These are phyloP conservation scores for Conomelus anceps DNA, from an alignment of 2,888 invertebrate species.

Conservation along the genomic window DNA sequence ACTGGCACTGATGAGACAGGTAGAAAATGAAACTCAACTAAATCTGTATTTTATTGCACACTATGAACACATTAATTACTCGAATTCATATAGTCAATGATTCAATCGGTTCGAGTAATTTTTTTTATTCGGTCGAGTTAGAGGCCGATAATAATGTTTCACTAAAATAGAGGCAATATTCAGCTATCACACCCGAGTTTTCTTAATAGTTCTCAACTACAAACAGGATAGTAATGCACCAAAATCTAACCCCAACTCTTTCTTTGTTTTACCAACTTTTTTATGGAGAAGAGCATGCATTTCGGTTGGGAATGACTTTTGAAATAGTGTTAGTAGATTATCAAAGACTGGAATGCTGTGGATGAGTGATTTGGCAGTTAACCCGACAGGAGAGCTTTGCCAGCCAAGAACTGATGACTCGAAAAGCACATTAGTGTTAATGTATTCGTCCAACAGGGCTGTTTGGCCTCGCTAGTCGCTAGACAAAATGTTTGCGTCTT, in stretches of 20 bases:
- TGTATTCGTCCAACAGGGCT: background rate
- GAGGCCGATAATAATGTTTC: too few relatives aligned
- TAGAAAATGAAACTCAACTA: too few relatives aligned
- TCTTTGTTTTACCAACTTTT: background rate
- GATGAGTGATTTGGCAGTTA: background rate
- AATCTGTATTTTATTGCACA: too few relatives aligned
- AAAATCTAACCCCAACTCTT: background rate
- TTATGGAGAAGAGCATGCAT: background rate
- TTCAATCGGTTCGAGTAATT: too few relatives aligned
- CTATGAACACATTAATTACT: too few relatives aligned
- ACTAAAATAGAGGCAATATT: background rate
- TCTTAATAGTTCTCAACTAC: background rate
- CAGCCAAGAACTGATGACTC: background rate
- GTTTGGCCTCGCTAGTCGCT: background rate
- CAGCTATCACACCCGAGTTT: background rate
- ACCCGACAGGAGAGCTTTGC: background rate
- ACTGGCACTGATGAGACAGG: too few relatives aligned
- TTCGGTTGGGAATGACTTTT: background rate
- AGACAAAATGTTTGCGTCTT: background rate
- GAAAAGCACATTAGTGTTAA: background rate
- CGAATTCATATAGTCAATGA: too few relatives aligned
- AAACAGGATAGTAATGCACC: background rate
- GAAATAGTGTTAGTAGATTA: background rate
- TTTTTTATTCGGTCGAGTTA: too few relatives aligned
- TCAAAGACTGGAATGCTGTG: background rate